A percentile compares a stretch with the other conserved stretches of the same genome.
phyloP scores from a whole-genome alignment of 2,888 invertebrate genomes.

The Caenorhabditis drosophilae region DNA sequence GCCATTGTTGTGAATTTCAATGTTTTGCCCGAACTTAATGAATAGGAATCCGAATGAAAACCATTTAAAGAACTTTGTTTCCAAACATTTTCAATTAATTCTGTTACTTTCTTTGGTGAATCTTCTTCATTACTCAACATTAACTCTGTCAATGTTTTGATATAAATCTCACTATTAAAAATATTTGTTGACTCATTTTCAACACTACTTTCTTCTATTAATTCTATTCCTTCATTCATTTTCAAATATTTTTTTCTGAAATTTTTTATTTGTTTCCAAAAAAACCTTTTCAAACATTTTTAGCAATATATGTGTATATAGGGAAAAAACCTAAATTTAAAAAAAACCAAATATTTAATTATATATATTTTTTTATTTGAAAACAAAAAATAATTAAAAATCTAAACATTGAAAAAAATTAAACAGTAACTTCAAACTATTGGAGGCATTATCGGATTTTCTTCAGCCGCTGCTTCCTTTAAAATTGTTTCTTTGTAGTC shows the following conservation, averaged over 20 bases:
- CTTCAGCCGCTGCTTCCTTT: slow-evolving; percentile 62
- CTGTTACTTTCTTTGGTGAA: neutral
- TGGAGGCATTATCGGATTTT: slow-evolving; percentile 59
- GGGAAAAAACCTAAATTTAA: too few species aligned
- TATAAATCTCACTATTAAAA: neutral
- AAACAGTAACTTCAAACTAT: slow-evolving; percentile 50
- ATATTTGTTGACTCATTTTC: neutral
- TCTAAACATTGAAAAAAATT: slow-evolving; percentile 13
- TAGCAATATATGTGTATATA: too few species aligned
- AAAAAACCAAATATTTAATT: neutral
- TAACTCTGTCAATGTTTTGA: neutral
- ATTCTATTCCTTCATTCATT: neutral
- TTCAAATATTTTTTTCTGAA: neutral
- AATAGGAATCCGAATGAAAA: slow-evolving; percentile 7
- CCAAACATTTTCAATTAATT: neutral
- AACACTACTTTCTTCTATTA: neutral
- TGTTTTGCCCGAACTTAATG: slow-evolving; percentile 6
- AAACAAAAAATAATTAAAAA: slow-evolving; percentile 10
- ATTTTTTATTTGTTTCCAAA: neutral
- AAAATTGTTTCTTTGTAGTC: slow-evolving; percentile 64
- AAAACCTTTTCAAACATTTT: too few species aligned
- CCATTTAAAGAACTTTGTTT: neutral
- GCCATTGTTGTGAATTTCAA: slow-evolving; percentile 5
- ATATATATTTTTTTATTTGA: slow-evolving; percentile 1
- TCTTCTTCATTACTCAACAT: neutral